phyloP scores from a whole-genome alignment of 1,140 invertebrate genomes.

The Drosophila gunungcola region DNA sequence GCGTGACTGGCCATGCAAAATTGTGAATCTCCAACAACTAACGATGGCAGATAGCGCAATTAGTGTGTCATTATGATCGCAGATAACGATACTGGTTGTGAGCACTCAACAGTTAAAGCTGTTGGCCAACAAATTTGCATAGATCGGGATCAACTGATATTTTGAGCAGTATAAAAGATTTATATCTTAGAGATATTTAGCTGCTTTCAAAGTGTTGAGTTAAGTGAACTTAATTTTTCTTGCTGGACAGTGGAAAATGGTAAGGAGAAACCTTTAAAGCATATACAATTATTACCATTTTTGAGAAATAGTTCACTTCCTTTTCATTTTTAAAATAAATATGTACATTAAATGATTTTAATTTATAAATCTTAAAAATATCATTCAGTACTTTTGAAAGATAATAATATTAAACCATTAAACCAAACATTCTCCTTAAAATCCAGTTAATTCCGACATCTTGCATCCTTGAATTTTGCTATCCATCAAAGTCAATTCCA shows the following conservation, averaged over 20 bases:
- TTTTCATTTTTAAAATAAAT: too few relatives aligned
- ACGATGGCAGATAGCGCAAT: conserved; percentile 47
- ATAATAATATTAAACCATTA: too few relatives aligned
- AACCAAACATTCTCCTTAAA: too few relatives aligned
- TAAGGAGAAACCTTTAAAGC: background rate
- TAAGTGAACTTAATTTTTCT: conserved; percentile 4
- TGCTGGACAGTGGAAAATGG: background rate
- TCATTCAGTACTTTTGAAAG: too few relatives aligned
- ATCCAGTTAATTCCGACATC: background rate
- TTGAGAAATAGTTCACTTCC: too few relatives aligned
- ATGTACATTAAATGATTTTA: too few relatives aligned
- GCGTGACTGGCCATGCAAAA: conserved; percentile 33
- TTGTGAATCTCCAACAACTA: conserved; percentile 10
- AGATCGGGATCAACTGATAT: conserved; percentile 10
- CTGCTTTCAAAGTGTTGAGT: conserved; percentile 1
- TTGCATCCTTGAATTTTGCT: background rate
- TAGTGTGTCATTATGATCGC: conserved; percentile 57
- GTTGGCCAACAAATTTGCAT: conserved; percentile 32
- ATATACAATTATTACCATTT: too few relatives aligned
- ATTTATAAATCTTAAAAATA: too few relatives aligned
- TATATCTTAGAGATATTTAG: background rate
- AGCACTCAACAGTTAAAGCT: conserved; percentile 27
- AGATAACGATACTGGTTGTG: conserved; percentile 44
- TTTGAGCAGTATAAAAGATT: conserved; percentile 1
- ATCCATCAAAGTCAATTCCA: conserved; percentile 26